Percentiles rank a stretch among this genome's conserved stretches.
phyloP scores from a whole-genome alignment of 2,797 vertebrate genomes.

The Cuniculus paca region DNA sequence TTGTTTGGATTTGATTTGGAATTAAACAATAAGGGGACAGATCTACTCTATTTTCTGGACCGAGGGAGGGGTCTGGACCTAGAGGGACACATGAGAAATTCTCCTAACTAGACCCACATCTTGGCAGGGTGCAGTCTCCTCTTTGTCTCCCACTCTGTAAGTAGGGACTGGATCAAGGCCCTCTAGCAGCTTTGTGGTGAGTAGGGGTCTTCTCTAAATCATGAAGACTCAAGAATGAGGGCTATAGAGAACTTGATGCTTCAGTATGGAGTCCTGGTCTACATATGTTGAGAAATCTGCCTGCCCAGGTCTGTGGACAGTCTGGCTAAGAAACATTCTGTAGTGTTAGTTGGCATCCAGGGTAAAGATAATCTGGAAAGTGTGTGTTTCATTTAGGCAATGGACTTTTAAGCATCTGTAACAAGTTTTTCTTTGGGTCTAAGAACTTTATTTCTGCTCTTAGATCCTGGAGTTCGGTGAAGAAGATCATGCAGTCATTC shows the following conservation, averaged over 20 bases:
- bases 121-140: neutral
- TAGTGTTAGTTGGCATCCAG: neutral
- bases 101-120: neutral
- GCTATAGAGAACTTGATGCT: neutral
- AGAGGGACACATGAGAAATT: neutral
- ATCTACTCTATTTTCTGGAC: neutral
- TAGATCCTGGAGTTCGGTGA: neutral
- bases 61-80: neutral
- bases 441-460: neutral
- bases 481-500: neutral
- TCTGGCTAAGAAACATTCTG: neutral
- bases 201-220: neutral
- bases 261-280: neutral
- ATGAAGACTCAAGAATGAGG: neutral
- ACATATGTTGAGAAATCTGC: neutral
- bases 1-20: neutral
- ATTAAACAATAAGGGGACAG: neutral
- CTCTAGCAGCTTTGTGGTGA: neutral
- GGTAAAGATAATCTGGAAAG: neutral
- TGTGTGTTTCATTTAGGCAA: neutral
- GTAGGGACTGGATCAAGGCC: neutral
- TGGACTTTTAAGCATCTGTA: neutral
- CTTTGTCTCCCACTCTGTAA: neutral
- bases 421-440: neutral
- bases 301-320: neutral